These are phyloP conservation scores for Ardeotis arabs DNA, from an alignment of 2,113 vertebrate species.

Conservation along the genomic window DNA sequence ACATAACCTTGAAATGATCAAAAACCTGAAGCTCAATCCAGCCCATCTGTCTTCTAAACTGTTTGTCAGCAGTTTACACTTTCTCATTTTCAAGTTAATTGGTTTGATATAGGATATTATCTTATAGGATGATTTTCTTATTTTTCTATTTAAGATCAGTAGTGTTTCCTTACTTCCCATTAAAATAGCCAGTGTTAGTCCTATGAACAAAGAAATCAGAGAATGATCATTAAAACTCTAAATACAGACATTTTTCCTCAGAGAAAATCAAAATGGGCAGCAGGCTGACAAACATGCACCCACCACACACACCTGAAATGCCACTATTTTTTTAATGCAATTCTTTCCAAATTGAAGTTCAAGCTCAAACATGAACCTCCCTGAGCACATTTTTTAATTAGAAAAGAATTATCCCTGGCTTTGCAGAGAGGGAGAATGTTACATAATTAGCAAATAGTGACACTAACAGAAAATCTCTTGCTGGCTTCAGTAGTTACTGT, in stretches of 20 bases:
- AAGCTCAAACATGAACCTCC: background rate
- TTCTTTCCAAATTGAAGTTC: background rate
- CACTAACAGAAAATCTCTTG: background rate
- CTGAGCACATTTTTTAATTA: conserved; percentile 12
- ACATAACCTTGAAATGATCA: background rate
- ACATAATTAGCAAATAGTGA: background rate
- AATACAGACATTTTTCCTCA: background rate
- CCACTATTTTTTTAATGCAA: background rate
- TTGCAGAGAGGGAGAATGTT: background rate
- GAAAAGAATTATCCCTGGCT: conserved; percentile 14
- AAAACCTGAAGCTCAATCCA: background rate
- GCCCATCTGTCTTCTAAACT: background rate
- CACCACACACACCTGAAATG: background rate
- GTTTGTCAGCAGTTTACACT: background rate
- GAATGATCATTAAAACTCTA: background rate
- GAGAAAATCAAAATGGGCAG: background rate
- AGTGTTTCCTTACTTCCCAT: background rate
- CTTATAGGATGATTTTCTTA: background rate
- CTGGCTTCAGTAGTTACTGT: background rate
- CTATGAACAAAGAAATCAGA: background rate
- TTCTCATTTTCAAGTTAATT: background rate
- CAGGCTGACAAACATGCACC: background rate
- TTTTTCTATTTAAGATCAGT: background rate
- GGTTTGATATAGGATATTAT: background rate
- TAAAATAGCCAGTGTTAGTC: background rate